A percentile compares a stretch with the other conserved stretches of the same genome.
Conservation (phyloP, 2,888 invertebrate genomes). For the Watsonalla binaria region DNA sequence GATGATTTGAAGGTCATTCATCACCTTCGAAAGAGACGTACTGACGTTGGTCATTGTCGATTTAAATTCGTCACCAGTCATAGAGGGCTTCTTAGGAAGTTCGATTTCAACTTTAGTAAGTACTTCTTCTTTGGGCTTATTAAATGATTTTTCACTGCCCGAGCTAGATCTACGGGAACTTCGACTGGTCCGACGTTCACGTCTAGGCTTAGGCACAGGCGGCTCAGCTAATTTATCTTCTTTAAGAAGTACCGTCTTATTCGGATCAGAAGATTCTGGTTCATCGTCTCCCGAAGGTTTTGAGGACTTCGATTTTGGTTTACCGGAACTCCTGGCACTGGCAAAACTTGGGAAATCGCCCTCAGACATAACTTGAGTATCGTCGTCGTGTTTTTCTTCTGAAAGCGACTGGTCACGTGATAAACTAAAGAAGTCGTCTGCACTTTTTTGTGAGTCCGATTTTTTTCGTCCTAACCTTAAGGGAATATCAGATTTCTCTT, state of each 20-base stretch:
- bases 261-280: slow-evolving; percentile 49
- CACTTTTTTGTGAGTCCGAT: slow-evolving; percentile 80
- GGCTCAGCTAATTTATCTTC: slow-evolving; percentile 37
- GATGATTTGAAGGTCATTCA: slow-evolving; percentile 78
- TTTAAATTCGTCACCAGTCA: slow-evolving; percentile 44
- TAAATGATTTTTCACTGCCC: slow-evolving; percentile 70
- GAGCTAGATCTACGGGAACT: slow-evolving; percentile 65
- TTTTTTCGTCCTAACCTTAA: slow-evolving; percentile 81
- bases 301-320: slow-evolving; percentile 53
- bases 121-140: slow-evolving; percentile 52
- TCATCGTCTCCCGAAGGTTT: slow-evolving; percentile 51
- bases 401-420: slow-evolving; percentile 80
- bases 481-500: slow-evolving; percentile 76
- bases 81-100: slow-evolving; percentile 17
- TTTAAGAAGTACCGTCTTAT: slow-evolving; percentile 49
- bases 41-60: slow-evolving; percentile 38
- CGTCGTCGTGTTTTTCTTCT: slow-evolving; percentile 79
- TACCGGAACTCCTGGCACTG: slow-evolving; percentile 81
- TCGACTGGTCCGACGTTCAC: slow-evolving; percentile 62
- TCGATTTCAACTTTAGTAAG: neutral
- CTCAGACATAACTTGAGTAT: slow-evolving; percentile 76
- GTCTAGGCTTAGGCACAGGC: slow-evolving; percentile 35
- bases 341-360: slow-evolving; percentile 83
- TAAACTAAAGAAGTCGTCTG: slow-evolving; percentile 82
- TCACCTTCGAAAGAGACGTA: slow-evolving; percentile 62